A percentile compares a stretch with the other conserved stretches of the same genome.
Evolutionary conservation across 2,797 vertebrate genomes (phyloP).

Genomic region (Rhodeus uyekii): DNA sequence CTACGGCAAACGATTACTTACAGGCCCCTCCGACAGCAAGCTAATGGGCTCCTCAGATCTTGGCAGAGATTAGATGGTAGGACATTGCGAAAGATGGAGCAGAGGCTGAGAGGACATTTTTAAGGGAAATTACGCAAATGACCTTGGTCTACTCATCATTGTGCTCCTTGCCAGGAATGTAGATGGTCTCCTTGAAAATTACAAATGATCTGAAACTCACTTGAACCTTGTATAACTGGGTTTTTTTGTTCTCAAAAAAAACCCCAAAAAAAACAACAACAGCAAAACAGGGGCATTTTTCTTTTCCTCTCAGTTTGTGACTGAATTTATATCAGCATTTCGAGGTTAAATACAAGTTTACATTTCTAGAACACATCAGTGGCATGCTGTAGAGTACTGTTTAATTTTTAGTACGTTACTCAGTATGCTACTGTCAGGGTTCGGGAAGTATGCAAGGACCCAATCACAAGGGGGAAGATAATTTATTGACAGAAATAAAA

Average conservation of each 20-base stretch:
- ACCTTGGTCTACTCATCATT: slow-evolving; percentile 47
- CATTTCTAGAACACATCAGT: neutral
- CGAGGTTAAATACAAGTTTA: neutral
- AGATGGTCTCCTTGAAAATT: slow-evolving; percentile 25
- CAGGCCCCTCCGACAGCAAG: slow-evolving; percentile 77
- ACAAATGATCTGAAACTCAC: slow-evolving; percentile 13
- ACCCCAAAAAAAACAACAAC: neutral
- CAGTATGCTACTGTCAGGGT: too few relatives aligned
- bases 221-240: neutral
- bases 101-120: slow-evolving; percentile 52
- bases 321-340: neutral
- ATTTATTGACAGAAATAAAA: too few relatives aligned
- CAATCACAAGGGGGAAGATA: too few relatives aligned
- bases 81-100: slow-evolving; percentile 44
- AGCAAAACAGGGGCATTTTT: neutral
- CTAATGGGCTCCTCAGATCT: slow-evolving; percentile 70
- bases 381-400: neutral
- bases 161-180: slow-evolving; percentile 30
- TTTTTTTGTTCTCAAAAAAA: neutral
- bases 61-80: slow-evolving; percentile 51
- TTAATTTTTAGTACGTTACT: neutral
- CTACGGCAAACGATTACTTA: slow-evolving; percentile 83
- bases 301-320: neutral
- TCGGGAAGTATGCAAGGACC: too few relatives aligned
- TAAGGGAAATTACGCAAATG: slow-evolving; percentile 54